These are phyloP conservation scores for Artibeus lituratus DNA, from an alignment of 2,797 vertebrate genomes.

Conservation along the genomic window DNA sequence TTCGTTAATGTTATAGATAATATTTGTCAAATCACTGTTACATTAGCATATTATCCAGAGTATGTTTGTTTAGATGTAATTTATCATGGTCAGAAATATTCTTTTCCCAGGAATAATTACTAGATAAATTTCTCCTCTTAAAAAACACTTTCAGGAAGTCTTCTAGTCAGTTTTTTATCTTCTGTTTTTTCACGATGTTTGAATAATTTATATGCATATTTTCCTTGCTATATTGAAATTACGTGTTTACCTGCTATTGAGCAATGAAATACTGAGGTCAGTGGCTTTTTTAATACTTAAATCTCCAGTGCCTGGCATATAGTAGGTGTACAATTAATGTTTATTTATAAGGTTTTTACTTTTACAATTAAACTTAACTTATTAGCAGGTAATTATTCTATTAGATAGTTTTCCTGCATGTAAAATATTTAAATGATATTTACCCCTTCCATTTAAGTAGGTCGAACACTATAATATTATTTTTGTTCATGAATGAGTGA, in stretches of 20 bases:
- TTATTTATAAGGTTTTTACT: neutral
- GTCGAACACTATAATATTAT: constrained; percentile 51
- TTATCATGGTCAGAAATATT: neutral
- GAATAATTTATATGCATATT: neutral
- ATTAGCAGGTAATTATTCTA: neutral
- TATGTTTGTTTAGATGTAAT: neutral
- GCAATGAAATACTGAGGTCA: neutral
- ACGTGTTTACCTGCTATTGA: neutral
- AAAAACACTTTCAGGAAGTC: neutral
- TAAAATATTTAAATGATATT: constrained; percentile 15
- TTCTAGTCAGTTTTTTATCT: neutral
- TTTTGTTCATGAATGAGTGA: constrained; percentile 77
- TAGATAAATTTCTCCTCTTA: constrained; percentile 1
- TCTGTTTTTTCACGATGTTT: neutral
- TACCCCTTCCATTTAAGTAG: neutral
- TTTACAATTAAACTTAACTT: constrained; percentile 7
- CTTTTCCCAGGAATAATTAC: neutral
- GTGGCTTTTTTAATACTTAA: neutral
- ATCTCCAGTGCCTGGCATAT: neutral
- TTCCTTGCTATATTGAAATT: neutral
- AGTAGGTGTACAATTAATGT: neutral
- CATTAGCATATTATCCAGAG: neutral
- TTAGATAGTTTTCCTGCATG: neutral
- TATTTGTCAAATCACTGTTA: neutral
- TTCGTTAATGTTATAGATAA: neutral